Percentiles rank a stretch among this genome's conserved stretches.
phyloP scores from a whole-genome alignment of 2,797 vertebrate genomes.

The Phoxinus dragarum region DNA sequence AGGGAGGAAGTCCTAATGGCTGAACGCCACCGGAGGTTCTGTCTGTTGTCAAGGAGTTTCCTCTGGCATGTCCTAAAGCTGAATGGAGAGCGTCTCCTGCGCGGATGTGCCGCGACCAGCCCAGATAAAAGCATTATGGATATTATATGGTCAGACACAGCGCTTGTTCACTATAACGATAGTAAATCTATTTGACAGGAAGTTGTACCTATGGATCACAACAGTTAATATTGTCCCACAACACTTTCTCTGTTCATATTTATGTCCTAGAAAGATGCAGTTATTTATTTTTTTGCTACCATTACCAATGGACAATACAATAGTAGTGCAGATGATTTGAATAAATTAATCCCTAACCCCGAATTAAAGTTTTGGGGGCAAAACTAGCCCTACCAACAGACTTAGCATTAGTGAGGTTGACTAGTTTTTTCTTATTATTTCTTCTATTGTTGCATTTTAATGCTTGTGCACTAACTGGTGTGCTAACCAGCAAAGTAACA shows the following conservation, averaged over 20 bases:
- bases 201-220: neutral
- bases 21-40: conserved; percentile 77
- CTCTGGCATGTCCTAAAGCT: conserved; percentile 81
- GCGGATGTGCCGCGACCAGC: conserved; percentile 55
- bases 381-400: too few relatives aligned
- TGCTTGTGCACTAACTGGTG: too few relatives aligned
- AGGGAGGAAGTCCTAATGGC: conserved; percentile 77
- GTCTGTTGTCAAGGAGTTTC: conserved; percentile 83
- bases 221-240: neutral
- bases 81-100: conserved; percentile 71
- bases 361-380: too few relatives aligned
- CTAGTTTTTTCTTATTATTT: too few relatives aligned
- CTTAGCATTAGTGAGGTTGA: too few relatives aligned
- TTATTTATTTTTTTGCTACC: neutral
- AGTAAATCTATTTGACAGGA: neutral
- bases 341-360: too few relatives aligned
- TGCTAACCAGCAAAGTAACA: too few relatives aligned
- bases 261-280: neutral
- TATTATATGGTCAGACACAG: neutral
- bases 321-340: too few relatives aligned
- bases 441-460: too few relatives aligned
- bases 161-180: neutral
- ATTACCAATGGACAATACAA: too few relatives aligned
- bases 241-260: neutral
- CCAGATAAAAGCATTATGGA: conserved; percentile 34